These are phyloP conservation scores for Hermaeophaga mercurialis DNA, from an alignment of 2,888 invertebrate species.

Conservation along the genomic window DNA sequence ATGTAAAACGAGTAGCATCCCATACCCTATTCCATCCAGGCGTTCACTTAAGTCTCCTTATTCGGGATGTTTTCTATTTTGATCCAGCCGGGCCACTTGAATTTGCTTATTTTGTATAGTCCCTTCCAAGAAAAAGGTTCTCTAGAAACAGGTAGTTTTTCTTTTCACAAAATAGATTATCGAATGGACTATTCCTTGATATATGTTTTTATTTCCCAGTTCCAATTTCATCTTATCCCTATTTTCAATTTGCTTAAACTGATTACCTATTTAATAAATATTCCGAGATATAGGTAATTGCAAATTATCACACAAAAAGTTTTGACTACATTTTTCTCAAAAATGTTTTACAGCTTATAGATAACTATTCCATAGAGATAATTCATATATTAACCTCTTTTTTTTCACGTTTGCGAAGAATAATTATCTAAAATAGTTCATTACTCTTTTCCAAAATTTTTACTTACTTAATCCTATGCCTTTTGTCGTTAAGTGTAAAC, in stretches of 20 bases:
- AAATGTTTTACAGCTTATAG: too few relatives aligned
- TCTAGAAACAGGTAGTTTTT: conserved; percentile 13
- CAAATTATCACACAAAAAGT: too few relatives aligned
- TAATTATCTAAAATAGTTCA: too few relatives aligned
- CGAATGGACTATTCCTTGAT: neutral
- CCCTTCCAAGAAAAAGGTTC: conserved; percentile 6
- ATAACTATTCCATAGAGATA: too few relatives aligned
- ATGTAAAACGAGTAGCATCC: conserved; percentile 42
- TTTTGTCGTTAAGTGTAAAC: too few relatives aligned
- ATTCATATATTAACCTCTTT: too few relatives aligned
- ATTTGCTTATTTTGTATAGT: conserved; percentile 26
- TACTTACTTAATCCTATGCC: too few relatives aligned
- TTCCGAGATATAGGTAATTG: too few relatives aligned
- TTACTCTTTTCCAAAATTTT: too few relatives aligned
- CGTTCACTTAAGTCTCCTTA: conserved; percentile 21
- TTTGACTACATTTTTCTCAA: too few relatives aligned
- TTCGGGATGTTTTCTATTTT: conserved; percentile 25
- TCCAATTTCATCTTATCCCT: conserved; percentile 17
- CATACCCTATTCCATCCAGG: conserved; percentile 25
- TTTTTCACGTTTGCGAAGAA: too few relatives aligned
- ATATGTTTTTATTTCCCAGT: conserved; percentile 3
- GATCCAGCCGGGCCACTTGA: conserved; percentile 16
- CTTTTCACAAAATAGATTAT: conserved; percentile 22
- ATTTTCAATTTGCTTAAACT: conserved; percentile 7
- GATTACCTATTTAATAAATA: too few relatives aligned